Evolutionary conservation across 2,797 vertebrate genomes (phyloP).

Genomic region (Lepilemur ruficaudatus): DNA sequence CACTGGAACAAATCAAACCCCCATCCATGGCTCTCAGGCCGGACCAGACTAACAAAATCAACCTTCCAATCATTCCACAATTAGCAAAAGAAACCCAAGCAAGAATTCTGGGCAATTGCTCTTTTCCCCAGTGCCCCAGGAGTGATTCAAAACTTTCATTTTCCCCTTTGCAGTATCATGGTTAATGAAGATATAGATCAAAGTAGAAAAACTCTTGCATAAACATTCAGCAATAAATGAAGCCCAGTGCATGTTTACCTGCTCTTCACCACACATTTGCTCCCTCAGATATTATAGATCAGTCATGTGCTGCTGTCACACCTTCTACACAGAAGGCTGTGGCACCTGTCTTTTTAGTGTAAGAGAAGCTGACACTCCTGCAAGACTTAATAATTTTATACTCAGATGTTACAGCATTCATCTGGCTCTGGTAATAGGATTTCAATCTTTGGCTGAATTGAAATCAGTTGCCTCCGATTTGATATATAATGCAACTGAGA

Average conservation of each 20-base stretch:
- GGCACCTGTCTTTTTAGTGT: conserved; percentile 25
- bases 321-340: conserved; percentile 29
- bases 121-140: neutral
- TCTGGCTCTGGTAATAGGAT: conserved; percentile 34
- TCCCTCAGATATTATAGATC: conserved; percentile 39
- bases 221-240: conserved; percentile 48
- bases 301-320: neutral
- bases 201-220: conserved; percentile 41
- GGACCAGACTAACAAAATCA: neutral
- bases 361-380: neutral
- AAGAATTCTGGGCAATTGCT: conserved; percentile 8
- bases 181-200: conserved; percentile 36
- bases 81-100: neutral
- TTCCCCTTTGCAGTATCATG: neutral
- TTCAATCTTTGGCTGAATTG: conserved; percentile 28
- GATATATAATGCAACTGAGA: conserved; percentile 29
- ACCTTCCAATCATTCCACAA: neutral
- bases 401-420: conserved; percentile 42
- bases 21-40: neutral
- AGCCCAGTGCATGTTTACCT: conserved; percentile 12
- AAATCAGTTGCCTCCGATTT: conserved; percentile 28
- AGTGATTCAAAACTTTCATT: conserved; percentile 30
- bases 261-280: neutral
- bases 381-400: conserved; percentile 50
- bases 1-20: neutral